Evolutionary conservation across 2,888 invertebrate species (phyloP).

Genomic region (Dasysyrphus albostriatus): DNA sequence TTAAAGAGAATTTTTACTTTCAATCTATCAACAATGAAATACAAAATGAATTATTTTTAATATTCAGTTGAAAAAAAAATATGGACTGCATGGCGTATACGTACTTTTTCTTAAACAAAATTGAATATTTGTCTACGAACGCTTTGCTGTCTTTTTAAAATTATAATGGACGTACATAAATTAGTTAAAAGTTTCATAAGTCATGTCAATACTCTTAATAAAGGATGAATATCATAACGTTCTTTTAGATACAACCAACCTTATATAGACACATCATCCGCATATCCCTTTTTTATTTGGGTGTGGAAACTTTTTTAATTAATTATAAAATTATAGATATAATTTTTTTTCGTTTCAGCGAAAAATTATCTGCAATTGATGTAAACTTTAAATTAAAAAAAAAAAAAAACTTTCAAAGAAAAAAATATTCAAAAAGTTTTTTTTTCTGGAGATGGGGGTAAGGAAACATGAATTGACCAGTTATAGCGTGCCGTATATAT

Average conservation of each 20-base stretch:
- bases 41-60: no score
- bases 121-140: no score
- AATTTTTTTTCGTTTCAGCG: conserved; percentile 29
- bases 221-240: not conserved
- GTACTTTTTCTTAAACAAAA: not conserved
- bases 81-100: not conserved
- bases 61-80: no score
- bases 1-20: no score
- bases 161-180: not conserved
- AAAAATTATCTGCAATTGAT: conserved; percentile 61
- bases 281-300: conserved; percentile 26
- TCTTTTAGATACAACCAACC: conserved; percentile 7
- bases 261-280: conserved; percentile 14
- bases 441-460: conserved; percentile 2
- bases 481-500: conserved; percentile 17
- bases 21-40: no score
- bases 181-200: not conserved
- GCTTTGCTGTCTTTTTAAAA: not conserved
- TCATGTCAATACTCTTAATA: not conserved
- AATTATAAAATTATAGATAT: conserved; percentile 42
- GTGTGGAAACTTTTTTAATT: conserved; percentile 64
- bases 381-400: conserved; percentile 31
- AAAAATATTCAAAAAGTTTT: conserved; percentile 39
- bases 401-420: conserved; percentile 17
- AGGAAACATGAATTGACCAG: conserved; percentile 20